Base-by-base conservation (phyloP, 2,888 invertebrate species). In the Prostheceraeus crozeri region DNA sequence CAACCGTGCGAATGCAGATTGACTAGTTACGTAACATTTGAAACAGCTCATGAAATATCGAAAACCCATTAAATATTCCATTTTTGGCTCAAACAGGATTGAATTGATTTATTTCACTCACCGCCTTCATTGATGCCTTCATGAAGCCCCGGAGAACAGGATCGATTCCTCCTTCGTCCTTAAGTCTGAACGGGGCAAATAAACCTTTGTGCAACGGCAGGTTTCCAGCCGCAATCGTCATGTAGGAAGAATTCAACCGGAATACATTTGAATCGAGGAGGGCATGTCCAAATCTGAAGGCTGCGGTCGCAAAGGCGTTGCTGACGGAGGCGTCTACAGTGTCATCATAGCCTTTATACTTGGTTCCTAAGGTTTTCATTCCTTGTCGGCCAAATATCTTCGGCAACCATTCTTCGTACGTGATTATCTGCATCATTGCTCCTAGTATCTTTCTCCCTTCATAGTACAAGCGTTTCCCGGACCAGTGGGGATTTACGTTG, bases 101-200 rank as follows among this genome's bases (percentile, higher is more conserved):
- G n/a, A n/a, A n/a, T n/a, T n/a, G n/a, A n/a, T n/a, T n/a, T n/a
- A n/a, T n/a, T n/a, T n/a, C n/a, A n/a, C n/a, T 82, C 73, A 89
- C 88, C 6, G 72, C 71, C 65, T 99, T 98, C 0, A 93, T 89
- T 0, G 94, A 84, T 1, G 85, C 83, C 0, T 83, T 84, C 71
- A 87, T 88, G 77, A 98, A 82, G 27, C 96, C 98, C 67, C 98
- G 81, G 57, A 99, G 76, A 25, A 99, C 75, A 0, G 98, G 96
- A 79, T 98, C 98, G 1, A 96, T 84, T 2, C 98, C 98, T 8
- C 98, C 98, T 79, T 99, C 94, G 66, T 93, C 89, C 0, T 93
- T 85, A 1, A 93, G 73, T 60, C 94, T 80, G 85, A 93, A 94
- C 0, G 98, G 96, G 0, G 96, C 83, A 77, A 98, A 98, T 78